Evolutionary conservation across 2,888 invertebrate species (phyloP).

Genomic region (Vannuccia rotundouncinata): DNA sequence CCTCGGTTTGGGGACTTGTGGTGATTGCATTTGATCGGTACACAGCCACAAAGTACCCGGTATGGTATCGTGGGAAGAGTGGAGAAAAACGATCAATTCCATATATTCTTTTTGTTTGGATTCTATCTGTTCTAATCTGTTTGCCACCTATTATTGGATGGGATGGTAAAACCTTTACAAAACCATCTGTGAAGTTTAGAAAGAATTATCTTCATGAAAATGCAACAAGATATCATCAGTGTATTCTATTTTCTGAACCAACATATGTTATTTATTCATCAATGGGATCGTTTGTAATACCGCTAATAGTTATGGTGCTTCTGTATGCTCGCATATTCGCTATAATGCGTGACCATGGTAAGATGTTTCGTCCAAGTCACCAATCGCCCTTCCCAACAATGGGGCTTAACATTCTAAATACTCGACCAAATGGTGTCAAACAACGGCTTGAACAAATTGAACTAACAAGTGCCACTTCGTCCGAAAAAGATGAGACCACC

Average conservation of each 20-base stretch:
- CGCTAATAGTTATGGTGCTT: conserved; percentile 51
- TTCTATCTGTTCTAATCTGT: conserved; percentile 52
- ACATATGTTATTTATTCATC: conserved; percentile 56
- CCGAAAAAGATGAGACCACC: too few relatives aligned
- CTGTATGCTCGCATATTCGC: conserved; percentile 54
- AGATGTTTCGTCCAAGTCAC: too few relatives aligned
- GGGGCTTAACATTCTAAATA: too few relatives aligned
- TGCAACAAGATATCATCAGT: conserved; percentile 45
- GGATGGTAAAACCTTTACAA: conserved; percentile 35
- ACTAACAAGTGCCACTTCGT: too few relatives aligned
- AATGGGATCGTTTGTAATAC: conserved; percentile 54
- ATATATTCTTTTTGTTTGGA: conserved; percentile 54
- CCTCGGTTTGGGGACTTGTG: conserved; percentile 56
- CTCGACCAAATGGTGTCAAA: too few relatives aligned
- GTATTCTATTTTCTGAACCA: conserved; percentile 51
- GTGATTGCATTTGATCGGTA: conserved; percentile 56
- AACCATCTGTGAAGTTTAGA: conserved; percentile 8
- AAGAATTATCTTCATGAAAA: conserved; percentile 38
- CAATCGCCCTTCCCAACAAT: too few relatives aligned
- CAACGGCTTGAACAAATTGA: too few relatives aligned
- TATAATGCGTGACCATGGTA: conserved; percentile 47
- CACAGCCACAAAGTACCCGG: conserved; percentile 55
- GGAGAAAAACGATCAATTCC: conserved; percentile 47
- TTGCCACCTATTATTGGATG: conserved; percentile 54
- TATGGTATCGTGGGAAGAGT: conserved; percentile 53